phyloP scores from a whole-genome alignment of 2,113 vertebrate species.

The Suncus etruscus region DNA sequence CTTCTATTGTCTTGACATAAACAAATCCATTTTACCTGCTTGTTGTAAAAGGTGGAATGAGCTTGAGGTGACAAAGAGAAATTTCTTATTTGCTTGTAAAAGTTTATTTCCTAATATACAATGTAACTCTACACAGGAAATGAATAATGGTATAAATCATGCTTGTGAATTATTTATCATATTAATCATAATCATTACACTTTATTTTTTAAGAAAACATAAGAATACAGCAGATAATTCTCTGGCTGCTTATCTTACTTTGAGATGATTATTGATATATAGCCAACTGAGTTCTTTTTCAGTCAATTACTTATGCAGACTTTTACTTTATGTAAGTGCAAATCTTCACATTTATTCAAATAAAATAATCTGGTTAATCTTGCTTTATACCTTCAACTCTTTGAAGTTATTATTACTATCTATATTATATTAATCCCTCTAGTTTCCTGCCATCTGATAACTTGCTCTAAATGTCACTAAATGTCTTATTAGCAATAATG shows the following conservation, averaged over 20 bases:
- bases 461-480: not conserved
- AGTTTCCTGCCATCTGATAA: not conserved
- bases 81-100: not conserved
- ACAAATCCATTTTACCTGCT: not conserved
- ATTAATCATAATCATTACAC: not conserved
- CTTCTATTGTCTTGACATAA: not conserved
- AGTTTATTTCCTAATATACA: not conserved
- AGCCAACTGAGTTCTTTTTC: not conserved
- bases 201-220: not conserved
- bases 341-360: slow-evolving; percentile 26
- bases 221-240: not conserved
- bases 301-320: not conserved
- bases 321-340: not conserved
- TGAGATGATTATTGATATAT: not conserved
- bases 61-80: not conserved
- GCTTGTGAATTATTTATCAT: not conserved
- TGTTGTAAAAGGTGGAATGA: not conserved
- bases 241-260: not conserved
- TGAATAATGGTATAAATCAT: not conserved
- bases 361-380: not conserved
- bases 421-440: not conserved
- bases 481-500: not conserved
- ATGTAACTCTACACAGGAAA: not conserved
- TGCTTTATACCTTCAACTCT: not conserved
- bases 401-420: not conserved